Conservation (phyloP, 2,888 invertebrate species). For the Synergus gifuensis region DNA sequence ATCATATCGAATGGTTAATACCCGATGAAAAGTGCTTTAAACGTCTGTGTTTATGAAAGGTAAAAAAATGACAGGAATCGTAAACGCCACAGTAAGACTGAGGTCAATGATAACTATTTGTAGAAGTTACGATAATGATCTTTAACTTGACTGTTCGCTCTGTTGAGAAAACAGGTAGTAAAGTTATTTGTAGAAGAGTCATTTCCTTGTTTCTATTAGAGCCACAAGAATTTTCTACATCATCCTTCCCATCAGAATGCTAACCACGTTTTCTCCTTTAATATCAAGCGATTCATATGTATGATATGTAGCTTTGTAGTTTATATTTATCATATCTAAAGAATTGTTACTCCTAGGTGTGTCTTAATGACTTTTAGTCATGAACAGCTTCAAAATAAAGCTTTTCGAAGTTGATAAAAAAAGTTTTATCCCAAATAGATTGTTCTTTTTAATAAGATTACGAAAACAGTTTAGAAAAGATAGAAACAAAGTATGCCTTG, state of each 20-base stretch:
- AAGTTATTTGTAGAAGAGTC: constrained; percentile 26
- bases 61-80: neutral
- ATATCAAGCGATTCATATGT: constrained; percentile 4
- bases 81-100: constrained; percentile 5
- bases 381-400: neutral
- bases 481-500: neutral
- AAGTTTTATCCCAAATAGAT: neutral
- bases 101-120: constrained; percentile 40
- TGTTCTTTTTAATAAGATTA: neutral
- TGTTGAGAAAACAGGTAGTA: constrained; percentile 27
- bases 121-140: constrained; percentile 30
- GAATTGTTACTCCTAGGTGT: constrained; percentile 13
- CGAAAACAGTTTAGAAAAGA: neutral
- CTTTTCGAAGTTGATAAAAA: neutral
- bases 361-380: neutral
- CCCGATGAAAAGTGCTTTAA: constrained; percentile 23
- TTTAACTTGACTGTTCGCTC: constrained; percentile 25
- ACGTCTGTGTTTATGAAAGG: constrained; percentile 31
- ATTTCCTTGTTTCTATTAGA: constrained; percentile 27
- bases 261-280: constrained; percentile 4
- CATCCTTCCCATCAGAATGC: constrained; percentile 8
- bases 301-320: neutral
- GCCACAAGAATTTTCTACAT: constrained; percentile 20
- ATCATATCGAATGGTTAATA: constrained; percentile 15
- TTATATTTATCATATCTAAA: constrained; percentile 8